Evolutionary conservation across 2,113 vertebrate genomes (phyloP), one percentile per base, ranked within the genome.

Genomic region (Nestor notabilis): DNA sequence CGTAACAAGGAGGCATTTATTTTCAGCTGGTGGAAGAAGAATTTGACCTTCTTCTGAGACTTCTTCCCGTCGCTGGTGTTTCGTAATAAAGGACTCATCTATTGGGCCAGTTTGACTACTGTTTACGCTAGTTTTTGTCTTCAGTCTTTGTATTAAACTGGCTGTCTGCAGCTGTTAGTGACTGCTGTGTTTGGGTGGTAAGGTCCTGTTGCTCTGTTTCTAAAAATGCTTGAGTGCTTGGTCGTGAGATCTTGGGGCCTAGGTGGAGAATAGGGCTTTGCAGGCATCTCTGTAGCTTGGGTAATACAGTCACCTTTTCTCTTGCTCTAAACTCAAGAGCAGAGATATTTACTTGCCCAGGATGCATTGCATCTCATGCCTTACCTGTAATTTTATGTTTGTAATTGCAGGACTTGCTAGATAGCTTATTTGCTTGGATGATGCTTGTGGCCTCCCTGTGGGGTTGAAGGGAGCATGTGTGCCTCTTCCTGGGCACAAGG

Each of bases 151-250:
- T 39, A 9, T 83, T 69, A 68, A 71, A 61, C 16, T 72, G 21
- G 1, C 19, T 87, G 12, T 49, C 64, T 72, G 2, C 21, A 61
- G 0, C 20, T 71, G 7, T 64, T 70, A 41, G 13, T 0, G 3
- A 1, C 8, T 77, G 27, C 47, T 86, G 17, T 55, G 7, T 69
- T 68, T 79, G 80, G 7, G 27, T 76, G n/a, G 25, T 43, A 46
- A 72, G 47, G 61, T 56, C 37, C 14, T 72, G 0, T 41, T 80
- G 49, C 43, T 78, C 18, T 72, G 9, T 90, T 88, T 80, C 49
- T 70, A 65, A 9, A 18, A 29, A 4, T 17, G 8, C 23, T 93
- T 9, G 14, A 58, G 27, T 35, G 69, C 47, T 89, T 60, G 24
- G 14, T 44, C 46, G 64, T 29, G 41, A 55, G n/a, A 15, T 86